Percentiles rank a stretch among this genome's conserved stretches.
phyloP scores from a whole-genome alignment of 2,888 invertebrate species.

The Platycheirus albimanus region DNA sequence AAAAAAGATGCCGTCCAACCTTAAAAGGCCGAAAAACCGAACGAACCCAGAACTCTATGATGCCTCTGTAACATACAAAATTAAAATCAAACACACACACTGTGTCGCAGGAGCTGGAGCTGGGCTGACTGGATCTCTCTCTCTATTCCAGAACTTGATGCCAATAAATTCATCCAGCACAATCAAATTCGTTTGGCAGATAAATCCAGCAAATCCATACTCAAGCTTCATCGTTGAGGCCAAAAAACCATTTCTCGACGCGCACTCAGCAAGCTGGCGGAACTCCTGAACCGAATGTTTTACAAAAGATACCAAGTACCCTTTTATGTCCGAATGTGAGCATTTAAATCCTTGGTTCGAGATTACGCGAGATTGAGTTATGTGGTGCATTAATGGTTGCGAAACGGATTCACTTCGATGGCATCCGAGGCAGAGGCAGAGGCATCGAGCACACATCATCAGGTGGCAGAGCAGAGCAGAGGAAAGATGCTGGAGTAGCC shows the following conservation, averaged over 20 bases:
- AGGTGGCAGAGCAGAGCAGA: slow-evolving; percentile 3
- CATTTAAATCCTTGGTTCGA: slow-evolving; percentile 72
- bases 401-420: slow-evolving; percentile 64
- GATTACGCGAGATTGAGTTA: slow-evolving; percentile 75
- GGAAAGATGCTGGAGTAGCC: slow-evolving; percentile 1
- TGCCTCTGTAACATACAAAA: slow-evolving; percentile 27
- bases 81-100: slow-evolving; percentile 5
- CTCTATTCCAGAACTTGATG: slow-evolving; percentile 77
- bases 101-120: too few relatives aligned
- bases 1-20: slow-evolving; percentile 50
- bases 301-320: slow-evolving; percentile 75
- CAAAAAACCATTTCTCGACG: slow-evolving; percentile 36
- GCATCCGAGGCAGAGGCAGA: neutral
- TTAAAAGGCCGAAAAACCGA: slow-evolving; percentile 56
- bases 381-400: slow-evolving; percentile 75
- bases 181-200: slow-evolving; percentile 74
- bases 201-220: slow-evolving; percentile 69
- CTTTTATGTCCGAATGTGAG: slow-evolving; percentile 75
- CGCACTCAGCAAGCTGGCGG: slow-evolving; percentile 43
- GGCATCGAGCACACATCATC: slow-evolving; percentile 4
- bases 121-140: too few relatives aligned
- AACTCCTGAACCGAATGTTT: slow-evolving; percentile 77
- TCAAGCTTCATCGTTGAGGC: slow-evolving; percentile 12
- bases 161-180: slow-evolving; percentile 79
- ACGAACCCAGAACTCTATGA: slow-evolving; percentile 50